phyloP scores from a whole-genome alignment of 2,888 invertebrate genomes.

The Synanthedon formicaeformis region DNA sequence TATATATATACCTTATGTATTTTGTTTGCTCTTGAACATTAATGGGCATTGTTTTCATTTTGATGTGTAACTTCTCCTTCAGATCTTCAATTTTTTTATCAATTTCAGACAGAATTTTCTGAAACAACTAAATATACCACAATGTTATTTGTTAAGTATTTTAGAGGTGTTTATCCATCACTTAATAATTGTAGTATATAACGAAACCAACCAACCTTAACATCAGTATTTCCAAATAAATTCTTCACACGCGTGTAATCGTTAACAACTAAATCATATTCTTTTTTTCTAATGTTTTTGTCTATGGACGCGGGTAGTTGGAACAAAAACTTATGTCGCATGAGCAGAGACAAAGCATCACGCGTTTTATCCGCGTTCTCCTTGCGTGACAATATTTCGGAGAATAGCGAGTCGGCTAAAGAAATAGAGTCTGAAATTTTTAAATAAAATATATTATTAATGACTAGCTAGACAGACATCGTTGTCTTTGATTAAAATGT shows the following conservation, averaged over 20 bases:
- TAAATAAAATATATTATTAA: not conserved
- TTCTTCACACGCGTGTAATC: conserved; percentile 97
- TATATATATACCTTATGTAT: conserved; percentile 78
- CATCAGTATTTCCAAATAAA: conserved; percentile 93
- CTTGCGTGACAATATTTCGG: conserved; percentile 90
- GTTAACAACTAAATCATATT: conserved; percentile 97
- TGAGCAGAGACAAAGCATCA: conserved; percentile 92
- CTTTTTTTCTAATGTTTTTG: conserved; percentile 91
- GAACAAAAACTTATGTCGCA: conserved; percentile 94
- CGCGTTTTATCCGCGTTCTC: conserved; percentile 97
- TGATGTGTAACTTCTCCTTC: conserved; percentile 82
- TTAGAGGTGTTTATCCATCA: not conserved
- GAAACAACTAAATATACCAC: conserved; percentile 74
- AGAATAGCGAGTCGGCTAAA: conserved; percentile 92
- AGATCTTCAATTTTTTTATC: conserved; percentile 88
- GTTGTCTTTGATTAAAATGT: too few relatives aligned
- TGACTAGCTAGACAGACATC: too few relatives aligned
- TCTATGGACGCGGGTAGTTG: conserved; percentile 95
- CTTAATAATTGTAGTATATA: too few relatives aligned
- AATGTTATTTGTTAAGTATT: not conserved
- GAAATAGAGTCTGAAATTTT: conserved; percentile 81
- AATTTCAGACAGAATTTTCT: conserved; percentile 90
- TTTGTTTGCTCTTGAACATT: conserved; percentile 95
- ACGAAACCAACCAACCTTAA: conserved; percentile 67
- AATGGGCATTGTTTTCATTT: conserved; percentile 90